Evolutionary conservation across 2,797 vertebrate species (phyloP), one percentile per base, ranked within the genome.

Genomic region (Avahi laniger): DNA sequence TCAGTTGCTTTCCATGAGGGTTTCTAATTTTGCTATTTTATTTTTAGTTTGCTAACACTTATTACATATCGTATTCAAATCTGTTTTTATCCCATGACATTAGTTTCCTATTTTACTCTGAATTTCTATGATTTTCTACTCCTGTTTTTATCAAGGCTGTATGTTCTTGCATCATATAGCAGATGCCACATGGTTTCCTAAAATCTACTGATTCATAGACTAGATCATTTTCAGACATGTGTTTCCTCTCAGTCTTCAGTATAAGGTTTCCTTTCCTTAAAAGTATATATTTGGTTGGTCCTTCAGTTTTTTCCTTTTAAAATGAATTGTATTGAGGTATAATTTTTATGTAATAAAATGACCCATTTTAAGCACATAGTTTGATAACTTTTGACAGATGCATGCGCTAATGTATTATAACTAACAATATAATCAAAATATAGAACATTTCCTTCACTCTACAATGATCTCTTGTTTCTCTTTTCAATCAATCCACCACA

Each of bases 1-100:
- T 91, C 22, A 87, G n/a, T 59, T 89, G 18, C 30, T 80, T 89
- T 52, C 33, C 86, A 18, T 63, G 26, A 70, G 38, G 38, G 5
- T 93, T 91, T 93, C 87, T 92, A 83, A 86, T 41, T 86, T 75
- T 89, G 28, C 69, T n/a, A 2, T 86, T 88, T 89, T 38, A 54
- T 61, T 92, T 92, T 87, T 80, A 48, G 50, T 69, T 92, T 94
- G 54, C 33, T 94, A 79, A 73, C 43, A 20, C 41, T 79, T 87
- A 61, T 7, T 69, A n/a, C 78, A 20, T 63, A 28, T 93, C 28
- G 50, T 59, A 75, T 24, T 18, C 35, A 80, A 73, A 63, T 93
- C 57, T 26, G 38, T 86, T 84, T 94, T 91, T 76, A 61, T 72
- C 13, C 52, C 3, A 7, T 57, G 82, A 20, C n/a, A 24, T 91